Conservation (phyloP, 1,140 invertebrate species). For the Ladona fulva region DNA sequence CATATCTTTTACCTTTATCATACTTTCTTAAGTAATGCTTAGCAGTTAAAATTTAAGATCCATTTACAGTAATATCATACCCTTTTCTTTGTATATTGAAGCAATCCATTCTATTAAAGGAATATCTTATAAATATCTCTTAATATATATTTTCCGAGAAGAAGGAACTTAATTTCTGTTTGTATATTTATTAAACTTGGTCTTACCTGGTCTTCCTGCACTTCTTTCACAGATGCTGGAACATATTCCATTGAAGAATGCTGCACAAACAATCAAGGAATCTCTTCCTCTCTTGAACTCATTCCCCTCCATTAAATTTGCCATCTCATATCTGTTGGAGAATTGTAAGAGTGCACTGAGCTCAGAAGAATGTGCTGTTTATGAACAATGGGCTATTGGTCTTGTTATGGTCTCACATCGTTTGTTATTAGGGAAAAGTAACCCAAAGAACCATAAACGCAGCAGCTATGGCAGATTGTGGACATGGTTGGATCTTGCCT, state of each 20-base stretch:
- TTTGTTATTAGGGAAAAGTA: not conserved
- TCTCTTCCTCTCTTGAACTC: not conserved
- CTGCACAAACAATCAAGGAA: not conserved
- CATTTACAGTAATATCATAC: too few species aligned
- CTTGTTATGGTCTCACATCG: not conserved
- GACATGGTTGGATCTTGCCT: constrained; percentile 37
- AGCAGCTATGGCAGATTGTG: not conserved
- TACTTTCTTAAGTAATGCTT: too few species aligned
- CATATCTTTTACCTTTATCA: too few species aligned
- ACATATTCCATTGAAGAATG: not conserved
- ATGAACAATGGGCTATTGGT: not conserved
- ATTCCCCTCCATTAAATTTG: not conserved
- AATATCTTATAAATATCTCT: too few species aligned
- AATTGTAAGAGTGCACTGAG: not conserved
- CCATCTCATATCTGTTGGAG: not conserved
- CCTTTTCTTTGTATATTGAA: too few species aligned
- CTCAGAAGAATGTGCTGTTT: not conserved
- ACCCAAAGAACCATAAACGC: too few species aligned
- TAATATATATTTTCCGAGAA: too few species aligned
- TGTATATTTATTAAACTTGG: too few species aligned
- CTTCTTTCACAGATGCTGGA: not conserved
- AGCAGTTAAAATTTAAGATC: too few species aligned
- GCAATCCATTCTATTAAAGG: too few species aligned
- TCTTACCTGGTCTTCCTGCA: too few species aligned
- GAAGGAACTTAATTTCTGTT: too few species aligned